A percentile compares a stretch with the other conserved stretches of the same genome.
Evolutionary conservation across 2,113 vertebrate genomes (phyloP).

Genomic region (Chunga burmeisteri): DNA sequence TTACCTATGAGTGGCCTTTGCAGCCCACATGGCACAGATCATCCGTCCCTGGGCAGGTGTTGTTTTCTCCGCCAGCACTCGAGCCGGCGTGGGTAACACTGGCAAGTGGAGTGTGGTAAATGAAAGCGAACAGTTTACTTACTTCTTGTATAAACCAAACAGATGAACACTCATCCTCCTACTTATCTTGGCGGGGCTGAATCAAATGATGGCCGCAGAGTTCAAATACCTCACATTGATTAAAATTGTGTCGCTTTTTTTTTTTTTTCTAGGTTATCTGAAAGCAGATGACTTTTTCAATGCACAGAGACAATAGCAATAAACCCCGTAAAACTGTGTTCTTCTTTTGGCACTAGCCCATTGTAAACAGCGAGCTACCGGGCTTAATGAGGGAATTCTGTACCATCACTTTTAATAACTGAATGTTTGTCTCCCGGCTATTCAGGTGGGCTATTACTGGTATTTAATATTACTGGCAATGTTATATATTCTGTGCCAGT

Average conservation of each 20-base stretch:
- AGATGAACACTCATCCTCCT: not conserved
- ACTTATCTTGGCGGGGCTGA: not conserved
- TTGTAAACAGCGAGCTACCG: constrained; percentile 15
- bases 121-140: not conserved
- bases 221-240: not conserved
- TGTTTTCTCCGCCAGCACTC: not conserved
- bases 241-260: not conserved
- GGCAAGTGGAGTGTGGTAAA: not conserved
- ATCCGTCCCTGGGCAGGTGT: not conserved
- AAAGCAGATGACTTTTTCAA: constrained; percentile 13
- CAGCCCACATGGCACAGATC: rapidly evolving
- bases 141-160: not conserved
- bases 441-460: constrained; percentile 56
- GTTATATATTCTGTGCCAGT: not conserved
- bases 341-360: constrained; percentile 29
- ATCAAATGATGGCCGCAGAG: not conserved
- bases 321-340: constrained; percentile 26
- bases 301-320: constrained; percentile 4
- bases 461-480: constrained; percentile 57
- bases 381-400: constrained; percentile 47
- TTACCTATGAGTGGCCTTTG: not conserved
- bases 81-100: not conserved
- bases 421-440: constrained; percentile 58
- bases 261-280: not conserved
- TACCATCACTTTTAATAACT: constrained; percentile 48